These are phyloP conservation scores for Scomber colias DNA, from an alignment of 2,113 vertebrate genomes.

Conservation along the genomic window DNA sequence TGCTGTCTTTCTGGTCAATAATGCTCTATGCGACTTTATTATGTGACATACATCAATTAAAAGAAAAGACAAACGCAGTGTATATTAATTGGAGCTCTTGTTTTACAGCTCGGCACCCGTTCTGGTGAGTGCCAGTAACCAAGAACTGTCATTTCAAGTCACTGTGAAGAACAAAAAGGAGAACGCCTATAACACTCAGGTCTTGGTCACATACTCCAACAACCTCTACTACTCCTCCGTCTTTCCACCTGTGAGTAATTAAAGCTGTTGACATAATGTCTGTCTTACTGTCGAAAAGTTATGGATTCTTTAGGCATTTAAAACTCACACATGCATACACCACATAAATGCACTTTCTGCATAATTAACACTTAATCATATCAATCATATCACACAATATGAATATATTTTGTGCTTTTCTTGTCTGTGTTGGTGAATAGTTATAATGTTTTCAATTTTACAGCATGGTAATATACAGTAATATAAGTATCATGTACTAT, in stretches of 20 bases:
- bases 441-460: neutral
- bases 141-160: slow-evolving; percentile 86
- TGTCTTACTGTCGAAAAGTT: neutral
- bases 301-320: neutral
- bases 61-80: neutral
- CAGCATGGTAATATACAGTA: neutral
- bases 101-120: slow-evolving; percentile 85
- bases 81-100: slow-evolving; percentile 36
- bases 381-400: too few relatives aligned
- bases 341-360: too few relatives aligned
- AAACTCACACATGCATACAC: too few relatives aligned
- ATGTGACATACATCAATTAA: neutral
- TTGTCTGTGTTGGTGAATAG: neutral
- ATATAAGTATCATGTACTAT: neutral
- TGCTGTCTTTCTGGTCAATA: neutral
- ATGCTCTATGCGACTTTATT: neutral
- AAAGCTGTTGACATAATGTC: neutral
- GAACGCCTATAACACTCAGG: slow-evolving; percentile 91
- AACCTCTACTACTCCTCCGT: slow-evolving; percentile 91
- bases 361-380: too few relatives aligned
- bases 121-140: slow-evolving; percentile 87
- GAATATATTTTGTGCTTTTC: neutral
- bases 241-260: slow-evolving; percentile 82
- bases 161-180: slow-evolving; percentile 89
- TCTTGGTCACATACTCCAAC: slow-evolving; percentile 86